These are phyloP conservation scores for Sitodiplosis mosellana DNA, from an alignment of 1,140 invertebrate genomes.

Conservation along the genomic window DNA sequence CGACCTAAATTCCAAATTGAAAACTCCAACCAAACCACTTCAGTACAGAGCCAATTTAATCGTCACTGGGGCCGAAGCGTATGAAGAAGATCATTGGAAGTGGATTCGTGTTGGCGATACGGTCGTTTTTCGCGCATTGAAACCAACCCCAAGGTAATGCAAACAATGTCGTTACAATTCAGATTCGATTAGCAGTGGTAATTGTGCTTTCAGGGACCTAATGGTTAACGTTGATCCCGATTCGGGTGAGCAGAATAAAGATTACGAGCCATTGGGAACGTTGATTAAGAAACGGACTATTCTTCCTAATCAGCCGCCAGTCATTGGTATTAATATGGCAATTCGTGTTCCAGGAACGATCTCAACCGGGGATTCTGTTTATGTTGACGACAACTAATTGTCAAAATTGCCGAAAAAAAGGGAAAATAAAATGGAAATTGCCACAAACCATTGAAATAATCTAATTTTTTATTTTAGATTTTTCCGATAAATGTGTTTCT, in stretches of 20 bases:
- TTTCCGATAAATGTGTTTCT: too few relatives aligned
- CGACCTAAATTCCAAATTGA: conserved; percentile 37
- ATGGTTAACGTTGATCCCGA: conserved; percentile 38
- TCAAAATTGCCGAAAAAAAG: too few relatives aligned
- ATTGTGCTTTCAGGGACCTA: conserved; percentile 33
- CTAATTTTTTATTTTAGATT: too few relatives aligned
- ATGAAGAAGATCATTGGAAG: conserved; percentile 50
- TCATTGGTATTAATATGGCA: conserved; percentile 20
- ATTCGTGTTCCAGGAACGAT: conserved; percentile 12
- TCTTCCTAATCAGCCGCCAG: conserved; percentile 12
- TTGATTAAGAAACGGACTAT: conserved; percentile 22
- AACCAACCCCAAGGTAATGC: conserved; percentile 44
- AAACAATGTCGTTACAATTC: too few relatives aligned
- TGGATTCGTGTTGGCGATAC: conserved; percentile 45
- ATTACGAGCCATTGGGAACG: conserved; percentile 35
- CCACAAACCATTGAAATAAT: too few relatives aligned
- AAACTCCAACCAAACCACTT: conserved; percentile 29
- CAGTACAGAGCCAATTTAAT: conserved; percentile 50
- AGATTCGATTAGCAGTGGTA: too few relatives aligned
- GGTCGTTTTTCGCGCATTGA: conserved; percentile 38
- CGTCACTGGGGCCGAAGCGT: conserved; percentile 36
- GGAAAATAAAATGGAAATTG: too few relatives aligned
- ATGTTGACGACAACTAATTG: too few relatives aligned
- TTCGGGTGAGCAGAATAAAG: conserved; percentile 28
- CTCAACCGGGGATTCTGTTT: conserved; percentile 17